Evolutionary conservation across 2,113 vertebrate genomes (phyloP).

Genomic region (Dasyornis broadbenti): DNA sequence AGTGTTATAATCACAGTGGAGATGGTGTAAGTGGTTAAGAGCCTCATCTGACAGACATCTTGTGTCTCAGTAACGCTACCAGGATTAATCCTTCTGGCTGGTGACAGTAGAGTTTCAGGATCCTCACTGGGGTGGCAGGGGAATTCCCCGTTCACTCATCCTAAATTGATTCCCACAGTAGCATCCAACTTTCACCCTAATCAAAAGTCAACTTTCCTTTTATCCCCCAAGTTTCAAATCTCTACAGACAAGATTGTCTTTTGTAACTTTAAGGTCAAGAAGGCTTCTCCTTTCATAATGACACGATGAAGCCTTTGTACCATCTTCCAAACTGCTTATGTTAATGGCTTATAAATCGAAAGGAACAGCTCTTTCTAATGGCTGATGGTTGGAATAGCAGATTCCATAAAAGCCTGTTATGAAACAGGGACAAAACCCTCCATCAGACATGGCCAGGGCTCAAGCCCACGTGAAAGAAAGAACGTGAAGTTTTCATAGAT

Average conservation of each 20-base stretch:
- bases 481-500: background rate
- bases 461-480: background rate
- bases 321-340: background rate
- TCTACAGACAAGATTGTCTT: background rate
- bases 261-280: background rate
- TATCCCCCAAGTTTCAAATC: fast-evolving
- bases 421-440: background rate
- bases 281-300: background rate
- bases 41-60: background rate
- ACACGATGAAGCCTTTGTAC: background rate
- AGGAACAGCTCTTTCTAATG: background rate
- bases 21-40: background rate
- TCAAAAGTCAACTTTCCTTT: background rate
- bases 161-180: background rate
- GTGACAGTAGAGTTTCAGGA: background rate
- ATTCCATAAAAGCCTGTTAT: background rate
- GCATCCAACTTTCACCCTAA: background rate
- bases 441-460: background rate
- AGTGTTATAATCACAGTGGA: background rate
- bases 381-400: background rate
- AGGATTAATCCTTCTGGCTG: background rate
- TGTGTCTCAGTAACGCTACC: background rate
- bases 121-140: background rate
- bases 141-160: background rate
- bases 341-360: background rate